Base-by-base conservation (phyloP, 2,888 invertebrate species). In the Mesopsocus fuscifrons region DNA sequence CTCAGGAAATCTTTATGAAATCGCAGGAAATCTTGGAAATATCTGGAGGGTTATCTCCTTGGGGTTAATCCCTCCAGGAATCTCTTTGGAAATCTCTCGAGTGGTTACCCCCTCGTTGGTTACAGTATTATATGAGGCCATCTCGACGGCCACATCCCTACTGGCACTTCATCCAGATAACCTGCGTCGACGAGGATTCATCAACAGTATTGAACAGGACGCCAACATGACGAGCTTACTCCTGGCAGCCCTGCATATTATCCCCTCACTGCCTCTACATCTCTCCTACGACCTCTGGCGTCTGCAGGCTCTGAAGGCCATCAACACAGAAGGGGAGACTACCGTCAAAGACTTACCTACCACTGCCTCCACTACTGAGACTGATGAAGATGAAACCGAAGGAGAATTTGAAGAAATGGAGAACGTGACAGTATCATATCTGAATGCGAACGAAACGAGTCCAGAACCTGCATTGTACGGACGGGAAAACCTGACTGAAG, bases 221-320 rank as follows among this genome's bases (percentile, higher is more conserved):
- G 38, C 17, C 17, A 21, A 38, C 9, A 38, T 38, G 38, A 9
- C 21, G 6, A 18, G 16, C 21, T 20, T 38, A 5, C 20, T 38
- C n/a, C 17, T 38, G 5, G 15, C 38, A n/a, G 38, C 38, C 21
- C 21, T 38, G 20, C 38, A 38, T 38, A 21, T 38, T 13, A 38
- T 38, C 20, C 38, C 38, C 4, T 15, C 38, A n/a, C 16, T 38
- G 17, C 38, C 38, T 3, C 20, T 18, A 18, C 20, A 38, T 20
- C 20, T 38, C 4, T 16, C 38, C 11, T n/a, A 3, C 5, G 38
- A 38, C 21, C 20, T 38, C n/a, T 38, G 38, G 38, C 15, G 38
- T n/a, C 6, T 38, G 17, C 3, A 15, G 18, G 17, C 20, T 5
- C 20, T 38, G 20, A 38, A 15, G 20, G 38, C 17, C 17, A 15